Base-by-base conservation (phyloP, 2,113 vertebrate genomes). In the Perccottus glenii region DNA sequence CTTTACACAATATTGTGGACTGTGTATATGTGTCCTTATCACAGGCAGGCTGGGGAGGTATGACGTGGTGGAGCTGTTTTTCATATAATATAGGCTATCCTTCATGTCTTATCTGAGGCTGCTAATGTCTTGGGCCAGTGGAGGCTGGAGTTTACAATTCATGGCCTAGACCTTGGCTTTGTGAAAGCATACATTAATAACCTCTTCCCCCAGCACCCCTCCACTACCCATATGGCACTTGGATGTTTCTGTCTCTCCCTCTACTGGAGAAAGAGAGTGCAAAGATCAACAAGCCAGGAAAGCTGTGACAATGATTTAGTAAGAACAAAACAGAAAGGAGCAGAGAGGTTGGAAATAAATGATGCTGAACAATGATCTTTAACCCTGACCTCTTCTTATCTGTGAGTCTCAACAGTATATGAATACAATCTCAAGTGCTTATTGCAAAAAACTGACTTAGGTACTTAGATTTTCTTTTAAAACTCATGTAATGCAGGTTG, bases 121-220 rank as follows among this genome's bases (percentile, higher is more conserved):
- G 87, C 90, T 92, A 91, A 94, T 93, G 92, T 93, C 89, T 91
- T 82, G 85, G 91, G 87, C 90, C 76, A 80, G 83, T 79, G 90
- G 91, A 92, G 89, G 83, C 86, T 84, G 87, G 48, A 45, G 90
- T 92, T 90, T 92, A 88, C 83, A 87, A 92, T 94, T 92, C 83
- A 88, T 91, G 89, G 93, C 93, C 89, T 62, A 91, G 93, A 93
- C 94, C 93, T 92, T 90, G 90, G 91, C 90, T 90, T 92, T 93
- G 91, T 92, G 92, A 92, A 91, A 92, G 89, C 90, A 79, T 63
- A 86, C 89, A 94, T 95, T 92, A 94, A 94, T 94, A 92, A 93
- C 87, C 88, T 89, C 83, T 86, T 69, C 84, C 62, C 19, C 83
- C 69, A 78, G 69, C 68, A 67, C 64, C 89, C 68, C 70, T 65